A percentile compares a stretch with the other conserved stretches of the same genome.
phyloP scores from a whole-genome alignment of 2,888 invertebrate species.

The Allacma fusca region DNA sequence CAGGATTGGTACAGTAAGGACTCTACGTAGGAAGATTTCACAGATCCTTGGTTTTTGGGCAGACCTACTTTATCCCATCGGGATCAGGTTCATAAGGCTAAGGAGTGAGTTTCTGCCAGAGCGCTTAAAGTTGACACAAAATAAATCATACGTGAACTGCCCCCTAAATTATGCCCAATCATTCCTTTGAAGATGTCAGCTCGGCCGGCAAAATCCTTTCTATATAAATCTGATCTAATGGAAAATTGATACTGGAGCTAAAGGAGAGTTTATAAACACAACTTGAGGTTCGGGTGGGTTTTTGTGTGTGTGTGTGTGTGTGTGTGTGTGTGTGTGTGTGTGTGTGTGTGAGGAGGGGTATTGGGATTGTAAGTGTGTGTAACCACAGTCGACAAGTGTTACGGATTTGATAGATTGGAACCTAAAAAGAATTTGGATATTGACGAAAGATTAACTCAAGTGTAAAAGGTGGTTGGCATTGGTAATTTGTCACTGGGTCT shows the following conservation, averaged over 20 bases:
- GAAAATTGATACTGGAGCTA: slow-evolving; percentile 7
- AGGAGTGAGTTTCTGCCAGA: not conserved
- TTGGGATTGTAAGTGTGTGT: not conserved
- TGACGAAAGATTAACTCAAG: slow-evolving; percentile 16
- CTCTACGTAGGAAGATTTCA: no score
- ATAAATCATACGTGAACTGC: slow-evolving; percentile 10
- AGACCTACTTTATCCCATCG: not conserved
- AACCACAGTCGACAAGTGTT: not conserved
- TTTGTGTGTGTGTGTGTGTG: no score
- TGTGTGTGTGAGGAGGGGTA: no score
- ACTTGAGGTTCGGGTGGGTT: not conserved
- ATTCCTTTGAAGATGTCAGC: slow-evolving; percentile 1
- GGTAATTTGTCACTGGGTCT: not conserved
- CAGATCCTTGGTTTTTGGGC: not conserved
- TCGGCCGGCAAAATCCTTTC: not conserved
- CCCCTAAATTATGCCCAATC: not conserved
- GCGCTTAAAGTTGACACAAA: not conserved
- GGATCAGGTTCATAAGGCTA: not conserved
- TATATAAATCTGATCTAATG: not conserved
- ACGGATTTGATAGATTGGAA: not conserved
- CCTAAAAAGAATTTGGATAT: slow-evolving; percentile 5
- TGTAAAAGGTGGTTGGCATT: slow-evolving; percentile 3
- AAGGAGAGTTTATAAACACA: not conserved
- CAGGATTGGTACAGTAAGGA: no score
- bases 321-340: no score